Base-by-base conservation (phyloP, 2,888 invertebrate species). In the Amorpha juglandis region DNA sequence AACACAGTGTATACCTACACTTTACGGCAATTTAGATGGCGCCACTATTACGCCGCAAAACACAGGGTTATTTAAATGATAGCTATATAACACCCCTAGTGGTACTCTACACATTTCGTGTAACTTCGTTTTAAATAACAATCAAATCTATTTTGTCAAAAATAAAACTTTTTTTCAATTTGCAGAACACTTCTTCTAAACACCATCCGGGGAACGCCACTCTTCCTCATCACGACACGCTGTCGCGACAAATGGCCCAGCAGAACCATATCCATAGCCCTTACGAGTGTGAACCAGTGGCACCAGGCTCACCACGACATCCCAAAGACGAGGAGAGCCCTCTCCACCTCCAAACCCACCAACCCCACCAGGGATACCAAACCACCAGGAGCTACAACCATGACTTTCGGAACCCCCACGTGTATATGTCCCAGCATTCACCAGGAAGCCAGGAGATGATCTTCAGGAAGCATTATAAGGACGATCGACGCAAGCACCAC, bases 141-240 rank as follows among this genome's bases (percentile, higher is more conserved):
- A 45, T 9, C 16, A 12, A 19, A 8, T 47, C 14, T 6, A 19
- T 38, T 38, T 2, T 35, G n/a, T 6, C 35, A 14, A 19, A 53
- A 50, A 62, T 21, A 58, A 21, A n/a, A 21, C 47, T 47, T 47
- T 21, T 27, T 53, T 35, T 12, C 6, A 52, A 63, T 82, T 88
- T 89, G 77, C 96, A 97, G 96, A 96, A 96, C 96, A 96, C 96
- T 96, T 96, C 96, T 96, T 96, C 96, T 96, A 96, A 96, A 87
- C 96, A 96, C 75, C 96, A 92, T 70, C 95, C 90, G 92, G 95
- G 82, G 91, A 96, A 84, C 94, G 95, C 93, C 92, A 96, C 92
- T 89, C 95, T 92, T 91, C 96, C 90, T 91, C 96, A 84, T 94
- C 96, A 78, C 90, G 96, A 90, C 91, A 95, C 84, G 84, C 90